Base-by-base conservation (phyloP, 2,797 vertebrate genomes). In the Sebastes itinus region DNA sequence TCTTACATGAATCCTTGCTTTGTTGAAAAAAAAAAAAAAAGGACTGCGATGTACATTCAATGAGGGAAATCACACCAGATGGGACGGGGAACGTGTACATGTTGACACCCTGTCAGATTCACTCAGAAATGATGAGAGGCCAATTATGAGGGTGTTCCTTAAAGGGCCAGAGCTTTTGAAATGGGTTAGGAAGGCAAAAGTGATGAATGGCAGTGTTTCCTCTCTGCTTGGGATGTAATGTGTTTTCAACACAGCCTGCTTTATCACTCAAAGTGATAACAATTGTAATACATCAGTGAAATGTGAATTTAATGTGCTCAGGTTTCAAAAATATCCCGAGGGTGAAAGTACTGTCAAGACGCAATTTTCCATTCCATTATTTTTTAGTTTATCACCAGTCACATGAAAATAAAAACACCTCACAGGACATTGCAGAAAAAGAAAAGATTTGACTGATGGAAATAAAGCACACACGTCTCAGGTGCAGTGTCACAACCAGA, bases 291-390 rank as follows among this genome's bases (percentile, higher is more conserved):
- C 75, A 87, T 90, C 80, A 84, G 73, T 69, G 68, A 72, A 83
- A 87, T 91, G 86, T 83, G 81, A 90, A 85, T 92, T 85, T 80
- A 87, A 87, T 92, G 86, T 67, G 67, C 73, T 70, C 66, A 82
- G 56, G 60, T 87, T 32, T 10, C 20, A 25, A 56, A 66, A 67
- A 77, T 27, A 88, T 80, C 60, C 35, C 28, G n/a, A 55, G 61
- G 67, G 59, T 3, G 25, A 64, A 64, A 75, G 38, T 8, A 60
- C 63, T 20, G 14, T 77, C 61, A 60, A 42, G 27, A 67, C 20
- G 52, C 54, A 65, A 18, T 77, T 76, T 76, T 49, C 35, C 22
- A 4, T 66, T 67, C 49, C 46, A 81, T 79, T 49, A 79, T 75
- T 46, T 68, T 79, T 79, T 55, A 18, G 63, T 82, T 84, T 64